Percentiles rank a stretch among this genome's conserved stretches.
Conservation (phyloP, 2,113 vertebrate species). For the Corythoichthys intestinalis region DNA sequence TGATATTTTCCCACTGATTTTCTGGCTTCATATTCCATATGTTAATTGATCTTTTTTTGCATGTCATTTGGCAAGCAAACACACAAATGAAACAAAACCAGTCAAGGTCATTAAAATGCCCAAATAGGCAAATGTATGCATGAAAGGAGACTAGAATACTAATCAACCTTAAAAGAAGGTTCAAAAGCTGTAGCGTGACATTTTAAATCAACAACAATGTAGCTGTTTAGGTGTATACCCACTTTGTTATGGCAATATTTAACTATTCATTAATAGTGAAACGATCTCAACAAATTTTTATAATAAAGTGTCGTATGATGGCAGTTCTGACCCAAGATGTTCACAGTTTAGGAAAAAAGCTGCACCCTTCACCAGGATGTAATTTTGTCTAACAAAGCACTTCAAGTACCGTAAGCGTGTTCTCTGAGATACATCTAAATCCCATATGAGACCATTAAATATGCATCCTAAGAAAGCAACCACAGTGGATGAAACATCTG, state of each 20-base stretch:
- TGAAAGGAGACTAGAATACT: constrained; percentile 24
- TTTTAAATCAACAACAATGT: constrained; percentile 19
- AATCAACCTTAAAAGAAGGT: constrained; percentile 8
- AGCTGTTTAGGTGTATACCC: constrained; percentile 16
- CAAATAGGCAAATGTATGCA: constrained; percentile 11
- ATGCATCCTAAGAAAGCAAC: constrained; percentile 48
- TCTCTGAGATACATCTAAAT: constrained; percentile 28
- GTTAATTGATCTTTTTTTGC: background rate
- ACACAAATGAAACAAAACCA: constrained; percentile 12
- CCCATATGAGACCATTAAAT: constrained; percentile 2
- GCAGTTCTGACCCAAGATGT: constrained; percentile 22
- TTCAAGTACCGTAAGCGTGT: constrained; percentile 24
- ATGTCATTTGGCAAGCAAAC: constrained; percentile 14
- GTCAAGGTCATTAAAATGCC: constrained; percentile 28
- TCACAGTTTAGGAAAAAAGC: constrained; percentile 30
- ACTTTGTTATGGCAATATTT: constrained; percentile 22
- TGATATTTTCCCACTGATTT: too few species aligned
- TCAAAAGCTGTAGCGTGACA: constrained; percentile 8
- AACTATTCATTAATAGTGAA: constrained; percentile 44
- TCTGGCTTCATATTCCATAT: constrained; percentile 12
- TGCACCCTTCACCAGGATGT: constrained; percentile 16
- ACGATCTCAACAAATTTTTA: constrained; percentile 37
- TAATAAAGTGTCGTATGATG: constrained; percentile 26
- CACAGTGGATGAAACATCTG: constrained; percentile 5
- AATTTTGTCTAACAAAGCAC: constrained; percentile 17